Evolutionary conservation across 1,140 invertebrate species (phyloP).

Genomic region (Brachionus angularis): DNA sequence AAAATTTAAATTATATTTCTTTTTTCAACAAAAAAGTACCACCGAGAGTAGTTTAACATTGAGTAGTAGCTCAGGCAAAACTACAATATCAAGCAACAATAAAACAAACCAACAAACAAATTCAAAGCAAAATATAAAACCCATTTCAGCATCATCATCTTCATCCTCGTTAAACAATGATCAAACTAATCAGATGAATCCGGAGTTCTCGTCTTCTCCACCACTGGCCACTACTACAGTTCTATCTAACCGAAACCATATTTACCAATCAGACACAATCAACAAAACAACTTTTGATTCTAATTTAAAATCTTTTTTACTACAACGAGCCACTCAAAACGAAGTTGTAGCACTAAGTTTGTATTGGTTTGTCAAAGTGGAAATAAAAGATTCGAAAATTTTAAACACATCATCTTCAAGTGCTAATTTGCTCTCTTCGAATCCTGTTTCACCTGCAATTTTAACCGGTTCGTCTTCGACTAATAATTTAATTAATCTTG

Average conservation of each 20-base stretch:
- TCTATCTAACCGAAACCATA: background rate
- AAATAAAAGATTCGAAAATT: slow-evolving; percentile 49
- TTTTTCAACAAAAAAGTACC: too few species aligned
- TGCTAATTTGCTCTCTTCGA: background rate
- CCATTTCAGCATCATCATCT: background rate
- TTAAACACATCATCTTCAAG: slow-evolving; percentile 9
- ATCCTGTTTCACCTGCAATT: background rate
- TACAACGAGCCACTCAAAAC: slow-evolving; percentile 80
- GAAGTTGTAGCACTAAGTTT: slow-evolving; percentile 87
- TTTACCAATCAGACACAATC: slow-evolving; percentile 5
- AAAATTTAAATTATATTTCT: background rate
- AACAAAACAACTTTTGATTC: slow-evolving; percentile 46
- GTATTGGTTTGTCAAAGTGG: slow-evolving; percentile 70
- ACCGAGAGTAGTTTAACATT: too few species aligned
- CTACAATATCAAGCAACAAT: too few species aligned
- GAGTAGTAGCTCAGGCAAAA: too few species aligned
- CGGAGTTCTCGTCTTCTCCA: slow-evolving; percentile 1
- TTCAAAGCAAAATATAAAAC: too few species aligned
- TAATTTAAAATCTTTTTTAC: slow-evolving; percentile 85
- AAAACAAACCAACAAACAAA: too few species aligned
- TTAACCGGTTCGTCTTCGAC: background rate
- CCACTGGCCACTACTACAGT: slow-evolving; percentile 1
- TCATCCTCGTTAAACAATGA: background rate
- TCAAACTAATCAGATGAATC: slow-evolving; percentile 10
- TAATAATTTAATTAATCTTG: background rate